Conservation (phyloP, 2,797 vertebrate species). For the Cynodonichthys magdalenae region DNA sequence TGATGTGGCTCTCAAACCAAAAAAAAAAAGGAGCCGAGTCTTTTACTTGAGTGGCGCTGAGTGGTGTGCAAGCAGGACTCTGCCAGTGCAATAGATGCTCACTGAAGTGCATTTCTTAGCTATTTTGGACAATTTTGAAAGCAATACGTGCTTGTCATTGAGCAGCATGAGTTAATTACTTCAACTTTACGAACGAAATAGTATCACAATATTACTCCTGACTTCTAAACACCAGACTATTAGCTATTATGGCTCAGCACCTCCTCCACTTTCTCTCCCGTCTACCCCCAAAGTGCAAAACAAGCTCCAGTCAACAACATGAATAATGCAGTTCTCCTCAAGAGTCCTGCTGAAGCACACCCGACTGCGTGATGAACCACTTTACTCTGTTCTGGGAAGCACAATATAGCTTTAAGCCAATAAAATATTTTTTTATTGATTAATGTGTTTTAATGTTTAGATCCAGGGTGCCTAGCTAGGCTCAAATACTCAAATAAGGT, state of each 20-base stretch:
- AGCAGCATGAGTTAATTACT: neutral
- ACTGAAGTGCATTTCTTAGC: constrained; percentile 30
- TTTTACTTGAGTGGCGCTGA: constrained; percentile 49
- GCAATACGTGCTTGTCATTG: constrained; percentile 2
- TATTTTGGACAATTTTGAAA: constrained; percentile 16
- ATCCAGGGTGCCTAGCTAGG: neutral
- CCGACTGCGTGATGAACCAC: constrained; percentile 67
- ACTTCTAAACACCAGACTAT: constrained; percentile 9
- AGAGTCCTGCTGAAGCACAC: constrained; percentile 70
- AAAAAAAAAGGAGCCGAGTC: constrained; percentile 21
- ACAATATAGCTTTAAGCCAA: constrained; percentile 52
- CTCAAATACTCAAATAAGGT: constrained; percentile 23
- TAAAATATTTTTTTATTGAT: neutral
- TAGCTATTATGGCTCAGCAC: constrained; percentile 22
- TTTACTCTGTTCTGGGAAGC: constrained; percentile 62
- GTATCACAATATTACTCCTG: neutral
- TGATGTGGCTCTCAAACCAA: constrained; percentile 59
- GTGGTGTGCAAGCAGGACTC: constrained; percentile 38
- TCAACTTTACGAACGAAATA: neutral
- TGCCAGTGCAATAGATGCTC: constrained; percentile 20
- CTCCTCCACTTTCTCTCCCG: constrained; percentile 60
- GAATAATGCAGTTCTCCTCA: constrained; percentile 80
- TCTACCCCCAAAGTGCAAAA: constrained; percentile 64
- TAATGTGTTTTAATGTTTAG: constrained; percentile 20
- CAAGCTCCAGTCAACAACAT: constrained; percentile 76